Evolutionary conservation across 2,797 vertebrate genomes (phyloP).

Genomic region (Tangara arthus): DNA sequence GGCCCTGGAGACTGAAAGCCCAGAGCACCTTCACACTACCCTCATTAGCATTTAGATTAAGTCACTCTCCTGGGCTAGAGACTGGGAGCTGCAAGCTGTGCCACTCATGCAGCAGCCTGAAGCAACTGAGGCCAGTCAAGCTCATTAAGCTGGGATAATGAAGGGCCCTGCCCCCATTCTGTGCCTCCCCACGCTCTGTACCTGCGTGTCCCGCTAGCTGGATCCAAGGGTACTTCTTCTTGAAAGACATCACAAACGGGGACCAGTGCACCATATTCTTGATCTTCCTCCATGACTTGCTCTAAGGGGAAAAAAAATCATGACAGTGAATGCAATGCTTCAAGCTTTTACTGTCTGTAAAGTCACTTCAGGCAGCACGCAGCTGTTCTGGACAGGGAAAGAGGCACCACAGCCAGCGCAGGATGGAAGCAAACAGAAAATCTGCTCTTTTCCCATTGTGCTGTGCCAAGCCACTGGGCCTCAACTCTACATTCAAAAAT

Average conservation of each 20-base stretch:
- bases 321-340: neutral
- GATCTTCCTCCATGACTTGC: constrained; percentile 98
- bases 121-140: neutral
- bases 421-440: constrained; percentile 35
- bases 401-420: neutral
- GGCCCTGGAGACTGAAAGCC: neutral
- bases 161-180: neutral
- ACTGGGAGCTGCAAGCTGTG: neutral
- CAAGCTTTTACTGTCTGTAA: neutral
- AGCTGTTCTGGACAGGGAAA: constrained; percentile 2
- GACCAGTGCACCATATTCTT: constrained; percentile 99
- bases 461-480: neutral
- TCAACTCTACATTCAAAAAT: neutral
- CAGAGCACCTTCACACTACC: neutral
- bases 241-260: constrained; percentile 98
- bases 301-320: constrained; percentile 71
- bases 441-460: constrained; percentile 22
- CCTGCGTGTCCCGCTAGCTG: constrained; percentile 97
- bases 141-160: neutral
- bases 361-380: neutral
- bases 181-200: constrained; percentile 13
- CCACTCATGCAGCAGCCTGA: neutral
- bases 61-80: neutral
- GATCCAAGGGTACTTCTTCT: constrained; percentile 99
- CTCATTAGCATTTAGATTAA: neutral